Evolutionary conservation across 2,888 invertebrate species (phyloP).

Genomic region (Scaptomyza reducta): DNA sequence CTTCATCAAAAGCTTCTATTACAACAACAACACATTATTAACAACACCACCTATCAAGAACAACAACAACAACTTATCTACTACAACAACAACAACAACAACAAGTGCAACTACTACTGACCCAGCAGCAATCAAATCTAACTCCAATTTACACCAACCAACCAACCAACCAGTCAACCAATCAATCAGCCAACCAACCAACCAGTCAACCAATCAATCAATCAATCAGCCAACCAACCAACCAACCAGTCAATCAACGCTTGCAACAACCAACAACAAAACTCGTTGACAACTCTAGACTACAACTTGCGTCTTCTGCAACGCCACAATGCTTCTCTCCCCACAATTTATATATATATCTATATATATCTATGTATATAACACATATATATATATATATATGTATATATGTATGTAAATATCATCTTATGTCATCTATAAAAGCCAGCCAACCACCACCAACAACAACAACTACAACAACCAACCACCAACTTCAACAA

Average conservation of each 20-base stretch:
- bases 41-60: slow-evolving; percentile 27
- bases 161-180: slow-evolving; percentile 48
- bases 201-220: slow-evolving; percentile 8
- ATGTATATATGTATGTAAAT: slow-evolving; percentile 16
- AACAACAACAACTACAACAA: neutral
- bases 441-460: slow-evolving; percentile 55
- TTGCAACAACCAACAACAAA: slow-evolving; percentile 49
- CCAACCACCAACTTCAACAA: slow-evolving; percentile 9
- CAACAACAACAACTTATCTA: slow-evolving; percentile 31
- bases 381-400: slow-evolving; percentile 13
- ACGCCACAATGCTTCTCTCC: slow-evolving; percentile 46
- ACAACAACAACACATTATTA: slow-evolving; percentile 41
- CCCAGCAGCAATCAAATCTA: slow-evolving; percentile 54
- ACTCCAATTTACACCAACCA: slow-evolving; percentile 57
- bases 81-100: slow-evolving; percentile 56
- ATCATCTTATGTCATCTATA: slow-evolving; percentile 54
- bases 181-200: slow-evolving; percentile 44
- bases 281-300: slow-evolving; percentile 43
- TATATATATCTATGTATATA: neutral
- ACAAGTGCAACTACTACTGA: slow-evolving; percentile 52
- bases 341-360: slow-evolving; percentile 18
- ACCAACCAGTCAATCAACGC: slow-evolving; percentile 27
- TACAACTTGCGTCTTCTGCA: slow-evolving; percentile 40
- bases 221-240: slow-evolving; percentile 6
- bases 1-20: slow-evolving; percentile 52